Evolutionary conservation across 2,888 invertebrate species (phyloP).

Genomic region (Volucella inanis): DNA sequence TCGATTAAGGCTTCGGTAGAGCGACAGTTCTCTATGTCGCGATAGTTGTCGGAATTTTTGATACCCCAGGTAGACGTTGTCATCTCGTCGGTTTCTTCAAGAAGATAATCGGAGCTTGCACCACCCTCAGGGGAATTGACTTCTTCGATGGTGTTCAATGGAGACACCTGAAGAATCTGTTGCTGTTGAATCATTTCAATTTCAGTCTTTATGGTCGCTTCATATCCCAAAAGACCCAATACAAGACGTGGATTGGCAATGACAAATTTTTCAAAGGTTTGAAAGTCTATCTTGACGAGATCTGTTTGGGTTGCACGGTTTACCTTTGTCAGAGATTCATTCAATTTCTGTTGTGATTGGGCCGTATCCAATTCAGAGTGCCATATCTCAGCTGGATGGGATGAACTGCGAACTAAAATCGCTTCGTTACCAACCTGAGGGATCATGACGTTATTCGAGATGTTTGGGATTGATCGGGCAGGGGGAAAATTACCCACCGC

Average conservation of each 20-base stretch:
- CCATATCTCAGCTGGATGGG: constrained; percentile 93
- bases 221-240: constrained; percentile 89
- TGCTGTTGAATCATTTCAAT: constrained; percentile 81
- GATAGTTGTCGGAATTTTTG: constrained; percentile 79
- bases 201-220: constrained; percentile 84
- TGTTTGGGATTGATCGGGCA: constrained; percentile 92
- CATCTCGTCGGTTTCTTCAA: constrained; percentile 78
- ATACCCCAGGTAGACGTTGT: constrained; percentile 78
- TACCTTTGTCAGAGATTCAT: constrained; percentile 50
- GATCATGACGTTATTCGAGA: constrained; percentile 83
- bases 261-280: constrained; percentile 84
- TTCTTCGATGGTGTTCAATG: constrained; percentile 81
- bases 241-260: constrained; percentile 89
- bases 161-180: constrained; percentile 81
- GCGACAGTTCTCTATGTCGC: constrained; percentile 78
- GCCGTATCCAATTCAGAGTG: constrained; percentile 86
- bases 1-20: constrained; percentile 80
- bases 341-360: constrained; percentile 4
- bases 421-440: constrained; percentile 78
- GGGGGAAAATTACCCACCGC: constrained; percentile 85
- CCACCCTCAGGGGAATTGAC: constrained; percentile 79
- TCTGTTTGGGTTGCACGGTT: constrained; percentile 81
- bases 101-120: constrained; percentile 69
- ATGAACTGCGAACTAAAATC: constrained; percentile 89
- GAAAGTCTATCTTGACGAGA: constrained; percentile 81